A percentile compares a stretch with the other conserved stretches of the same genome.
These are phyloP conservation scores for Tapera naevia DNA, from an alignment of 2,797 vertebrate species.

Conservation along the genomic window DNA sequence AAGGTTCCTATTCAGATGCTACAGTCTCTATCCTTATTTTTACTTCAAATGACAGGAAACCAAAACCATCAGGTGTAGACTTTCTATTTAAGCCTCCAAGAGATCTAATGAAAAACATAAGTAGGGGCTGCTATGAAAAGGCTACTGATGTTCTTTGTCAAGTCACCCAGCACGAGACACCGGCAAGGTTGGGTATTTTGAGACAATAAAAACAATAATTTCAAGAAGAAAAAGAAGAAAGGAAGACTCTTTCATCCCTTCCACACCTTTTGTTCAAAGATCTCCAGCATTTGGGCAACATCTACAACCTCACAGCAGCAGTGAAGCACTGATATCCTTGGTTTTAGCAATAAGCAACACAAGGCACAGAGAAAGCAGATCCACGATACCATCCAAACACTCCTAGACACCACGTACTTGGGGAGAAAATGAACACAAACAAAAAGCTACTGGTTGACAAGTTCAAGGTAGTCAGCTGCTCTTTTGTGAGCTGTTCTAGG, in stretches of 20 bases:
- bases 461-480: neutral
- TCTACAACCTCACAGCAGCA: neutral
- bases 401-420: neutral
- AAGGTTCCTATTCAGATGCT: neutral
- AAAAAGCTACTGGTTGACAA: neutral
- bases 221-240: neutral
- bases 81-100: constrained; percentile 1
- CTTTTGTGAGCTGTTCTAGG: neutral
- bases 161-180: neutral
- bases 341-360: neutral
- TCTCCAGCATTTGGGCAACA: neutral
- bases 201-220: neutral
- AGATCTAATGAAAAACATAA: constrained; percentile 47
- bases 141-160: neutral
- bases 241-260: neutral
- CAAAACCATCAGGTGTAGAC: constrained; percentile 15
- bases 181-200: neutral
- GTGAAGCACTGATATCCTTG: neutral
- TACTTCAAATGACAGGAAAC: constrained; percentile 64
- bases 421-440: neutral
- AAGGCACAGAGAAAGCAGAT: neutral
- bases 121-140: neutral
- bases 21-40: constrained; percentile 18
- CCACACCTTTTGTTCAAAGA: neutral
- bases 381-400: neutral